phyloP scores from a whole-genome alignment of 2,113 vertebrate species.

The Paramisgurnus dabryanus region DNA sequence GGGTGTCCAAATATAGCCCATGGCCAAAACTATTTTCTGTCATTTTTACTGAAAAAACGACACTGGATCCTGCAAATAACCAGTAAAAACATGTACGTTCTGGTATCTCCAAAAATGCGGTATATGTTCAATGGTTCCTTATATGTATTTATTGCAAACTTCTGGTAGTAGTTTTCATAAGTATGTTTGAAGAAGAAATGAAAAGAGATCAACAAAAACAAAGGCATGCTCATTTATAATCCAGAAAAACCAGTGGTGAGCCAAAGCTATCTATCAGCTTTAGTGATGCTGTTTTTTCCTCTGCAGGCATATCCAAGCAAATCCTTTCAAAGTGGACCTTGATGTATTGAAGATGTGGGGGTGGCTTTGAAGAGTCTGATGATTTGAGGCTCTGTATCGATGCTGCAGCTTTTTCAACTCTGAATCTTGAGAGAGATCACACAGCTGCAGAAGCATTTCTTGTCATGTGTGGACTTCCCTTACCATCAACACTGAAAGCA shows the following conservation, averaged over 20 bases:
- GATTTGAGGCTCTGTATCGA: constrained; percentile 5
- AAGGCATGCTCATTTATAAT: background rate
- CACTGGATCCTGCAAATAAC: too few relatives aligned
- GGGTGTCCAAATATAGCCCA: background rate
- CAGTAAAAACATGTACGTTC: too few relatives aligned
- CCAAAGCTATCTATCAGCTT: background rate
- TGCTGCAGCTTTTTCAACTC: constrained; percentile 1
- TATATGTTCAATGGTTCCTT: background rate
- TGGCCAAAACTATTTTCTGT: too few relatives aligned
- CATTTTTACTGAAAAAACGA: too few relatives aligned
- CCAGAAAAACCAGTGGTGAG: background rate
- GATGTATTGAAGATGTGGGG: constrained; percentile 3
- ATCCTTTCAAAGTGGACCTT: constrained; percentile 12
- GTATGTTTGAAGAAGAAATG: background rate
- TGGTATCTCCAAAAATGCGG: too few relatives aligned
- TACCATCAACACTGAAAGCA: background rate
- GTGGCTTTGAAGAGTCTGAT: constrained; percentile 5
- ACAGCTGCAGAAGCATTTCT: background rate
- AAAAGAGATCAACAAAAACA: background rate
- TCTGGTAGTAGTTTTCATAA: background rate
- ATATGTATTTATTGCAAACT: background rate
- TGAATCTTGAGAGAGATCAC: background rate
- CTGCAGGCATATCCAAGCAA: background rate
- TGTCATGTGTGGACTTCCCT: background rate
- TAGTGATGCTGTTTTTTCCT: background rate